Conservation (phyloP, 1,140 invertebrate genomes). For the Trinorchestia longiramus region DNA sequence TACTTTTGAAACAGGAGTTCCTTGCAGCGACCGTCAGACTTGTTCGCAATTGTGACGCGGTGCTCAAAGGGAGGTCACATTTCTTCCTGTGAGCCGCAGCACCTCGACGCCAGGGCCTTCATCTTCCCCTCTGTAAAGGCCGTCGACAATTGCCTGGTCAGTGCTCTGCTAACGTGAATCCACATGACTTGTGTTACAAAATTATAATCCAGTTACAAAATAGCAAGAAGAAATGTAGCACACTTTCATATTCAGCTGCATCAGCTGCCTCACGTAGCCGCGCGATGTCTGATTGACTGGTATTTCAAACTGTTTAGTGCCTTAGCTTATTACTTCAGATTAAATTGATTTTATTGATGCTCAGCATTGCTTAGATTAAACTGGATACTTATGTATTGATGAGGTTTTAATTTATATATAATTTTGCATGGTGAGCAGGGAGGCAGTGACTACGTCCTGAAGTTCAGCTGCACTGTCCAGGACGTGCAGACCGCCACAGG, state of each 20-base stretch:
- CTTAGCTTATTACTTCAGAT: neutral
- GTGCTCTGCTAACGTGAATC: neutral
- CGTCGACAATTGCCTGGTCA: slow-evolving; percentile 58
- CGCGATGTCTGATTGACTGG: too few species aligned
- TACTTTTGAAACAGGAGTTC: neutral
- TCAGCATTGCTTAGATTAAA: neutral
- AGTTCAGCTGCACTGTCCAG: slow-evolving; percentile 49
- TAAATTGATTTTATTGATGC: neutral
- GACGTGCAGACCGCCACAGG: slow-evolving; percentile 59
- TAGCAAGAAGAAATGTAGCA: too few species aligned
- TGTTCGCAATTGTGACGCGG: slow-evolving; percentile 61
- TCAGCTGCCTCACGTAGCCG: neutral
- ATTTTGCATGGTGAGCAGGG: neutral
- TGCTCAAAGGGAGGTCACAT: slow-evolving; percentile 22
- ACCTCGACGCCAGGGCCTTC: slow-evolving; percentile 56
- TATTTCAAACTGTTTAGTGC: too few species aligned
- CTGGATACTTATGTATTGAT: neutral
- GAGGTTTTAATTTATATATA: neutral
- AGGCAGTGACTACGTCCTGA: slow-evolving; percentile 14
- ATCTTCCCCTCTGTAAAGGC: slow-evolving; percentile 31
- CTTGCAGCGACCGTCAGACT: slow-evolving; percentile 55
- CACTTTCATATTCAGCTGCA: neutral
- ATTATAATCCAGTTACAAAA: neutral
- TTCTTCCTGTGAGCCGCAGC: neutral
- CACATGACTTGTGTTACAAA: neutral